These are phyloP conservation scores for Carcharodon carcharias DNA, from an alignment of 2,797 vertebrate species.

Conservation along the genomic window DNA sequence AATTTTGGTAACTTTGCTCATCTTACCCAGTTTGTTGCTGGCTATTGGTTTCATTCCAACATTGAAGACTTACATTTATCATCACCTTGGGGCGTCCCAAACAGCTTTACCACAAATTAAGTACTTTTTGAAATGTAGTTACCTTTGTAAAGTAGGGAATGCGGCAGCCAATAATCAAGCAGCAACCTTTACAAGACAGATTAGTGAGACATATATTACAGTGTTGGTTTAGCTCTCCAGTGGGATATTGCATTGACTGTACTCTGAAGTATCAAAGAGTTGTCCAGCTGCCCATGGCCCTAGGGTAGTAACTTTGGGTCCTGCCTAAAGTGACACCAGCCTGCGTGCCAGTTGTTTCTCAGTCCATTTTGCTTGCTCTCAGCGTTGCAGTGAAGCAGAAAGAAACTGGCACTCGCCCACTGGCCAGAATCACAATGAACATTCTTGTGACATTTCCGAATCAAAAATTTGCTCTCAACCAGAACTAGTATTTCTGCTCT, in stretches of 20 bases:
- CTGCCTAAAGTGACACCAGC: not conserved
- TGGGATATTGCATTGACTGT: not conserved
- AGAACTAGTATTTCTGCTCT: not conserved
- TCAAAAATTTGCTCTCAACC: not conserved
- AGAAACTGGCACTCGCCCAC: not conserved
- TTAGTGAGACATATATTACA: not conserved
- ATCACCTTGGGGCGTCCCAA: not conserved
- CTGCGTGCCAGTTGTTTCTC: not conserved
- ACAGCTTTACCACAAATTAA: not conserved
- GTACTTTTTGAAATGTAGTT: not conserved
- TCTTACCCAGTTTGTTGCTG: not conserved
- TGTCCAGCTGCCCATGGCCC: no score
- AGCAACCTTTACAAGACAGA: not conserved
- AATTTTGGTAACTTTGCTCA: not conserved
- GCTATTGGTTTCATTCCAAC: not conserved
- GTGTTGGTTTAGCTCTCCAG: not conserved
- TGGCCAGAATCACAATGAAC: not conserved
- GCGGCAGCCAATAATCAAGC: no score
- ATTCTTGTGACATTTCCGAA: constrained; percentile 5
- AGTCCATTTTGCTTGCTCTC: not conserved
- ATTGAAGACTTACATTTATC: not conserved
- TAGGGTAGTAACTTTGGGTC: not conserved
- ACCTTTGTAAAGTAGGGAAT: not conserved
- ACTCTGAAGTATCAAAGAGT: not conserved
- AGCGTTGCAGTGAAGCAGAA: not conserved